A percentile compares a stretch with the other conserved stretches of the same genome.
Evolutionary conservation across 2,888 invertebrate species (phyloP).

Genomic region (Hetaerina titia): DNA sequence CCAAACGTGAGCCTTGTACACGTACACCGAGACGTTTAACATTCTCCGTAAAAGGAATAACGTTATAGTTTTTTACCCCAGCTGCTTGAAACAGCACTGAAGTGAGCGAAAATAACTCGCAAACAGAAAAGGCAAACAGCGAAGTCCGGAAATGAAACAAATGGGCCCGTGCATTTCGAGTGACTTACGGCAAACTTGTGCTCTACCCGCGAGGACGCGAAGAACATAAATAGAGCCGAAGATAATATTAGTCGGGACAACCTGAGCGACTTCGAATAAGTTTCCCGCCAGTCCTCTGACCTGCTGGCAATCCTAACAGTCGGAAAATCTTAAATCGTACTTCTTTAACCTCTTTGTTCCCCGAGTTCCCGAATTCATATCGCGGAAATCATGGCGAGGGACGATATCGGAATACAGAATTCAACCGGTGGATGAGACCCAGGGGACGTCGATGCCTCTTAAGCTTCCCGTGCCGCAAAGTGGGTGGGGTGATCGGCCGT

Average conservation of each 20-base stretch:
- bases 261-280: background rate
- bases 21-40: too few relatives aligned
- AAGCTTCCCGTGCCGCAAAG: background rate
- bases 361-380: background rate
- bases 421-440: background rate
- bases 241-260: background rate
- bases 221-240: background rate
- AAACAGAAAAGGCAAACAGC: background rate
- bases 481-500: too few relatives aligned
- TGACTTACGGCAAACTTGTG: background rate
- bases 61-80: background rate
- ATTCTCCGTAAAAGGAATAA: too few relatives aligned
- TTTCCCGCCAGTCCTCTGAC: background rate
- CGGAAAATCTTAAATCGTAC: background rate
- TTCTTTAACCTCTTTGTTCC: background rate
- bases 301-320: background rate
- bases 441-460: background rate
- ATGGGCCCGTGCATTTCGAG: background rate
- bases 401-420: background rate
- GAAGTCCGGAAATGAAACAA: background rate
- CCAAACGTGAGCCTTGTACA: too few relatives aligned
- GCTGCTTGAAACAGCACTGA: background rate
- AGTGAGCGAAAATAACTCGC: background rate
- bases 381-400: background rate
- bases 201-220: background rate